A percentile compares a stretch with the other conserved stretches of the same genome.
Evolutionary conservation across 2,797 vertebrate genomes (phyloP).

Genomic region (Coregonus sp.): DNA sequence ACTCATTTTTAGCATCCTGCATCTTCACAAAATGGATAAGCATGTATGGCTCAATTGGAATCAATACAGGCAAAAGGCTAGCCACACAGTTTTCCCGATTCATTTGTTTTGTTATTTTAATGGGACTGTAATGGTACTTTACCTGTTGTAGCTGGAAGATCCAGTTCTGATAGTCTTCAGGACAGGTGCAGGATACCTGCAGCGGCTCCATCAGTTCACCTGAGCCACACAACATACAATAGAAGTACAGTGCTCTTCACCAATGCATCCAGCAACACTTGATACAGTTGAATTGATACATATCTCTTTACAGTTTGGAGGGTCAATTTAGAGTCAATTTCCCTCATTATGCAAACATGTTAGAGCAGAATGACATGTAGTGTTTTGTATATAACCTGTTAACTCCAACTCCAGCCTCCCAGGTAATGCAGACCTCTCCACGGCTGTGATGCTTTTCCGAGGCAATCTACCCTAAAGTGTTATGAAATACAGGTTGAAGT

Average conservation of each 20-base stretch:
- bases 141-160: conserved; percentile 84
- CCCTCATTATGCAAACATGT: background rate
- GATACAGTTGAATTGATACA: background rate
- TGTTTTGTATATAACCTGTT: conserved; percentile 63
- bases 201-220: conserved; percentile 82
- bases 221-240: conserved; percentile 45
- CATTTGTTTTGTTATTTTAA: background rate
- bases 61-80: background rate
- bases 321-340: background rate
- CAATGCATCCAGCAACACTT: background rate
- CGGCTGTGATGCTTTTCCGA: conserved; percentile 72
- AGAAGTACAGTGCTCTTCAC: background rate
- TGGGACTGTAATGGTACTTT: conserved; percentile 4
- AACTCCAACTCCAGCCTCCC: conserved; percentile 81
- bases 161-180: conserved; percentile 82
- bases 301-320: background rate
- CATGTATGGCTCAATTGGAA: background rate
- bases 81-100: background rate
- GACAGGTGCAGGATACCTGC: conserved; percentile 72
- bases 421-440: conserved; percentile 70
- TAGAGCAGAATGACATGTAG: background rate
- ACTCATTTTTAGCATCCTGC: background rate
- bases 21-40: background rate
- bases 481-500: conserved; percentile 8
- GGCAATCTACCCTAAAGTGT: conserved; percentile 77